These are phyloP conservation scores for Argynnis bischoffii DNA, from an alignment of 2,888 invertebrate genomes.

Conservation along the genomic window DNA sequence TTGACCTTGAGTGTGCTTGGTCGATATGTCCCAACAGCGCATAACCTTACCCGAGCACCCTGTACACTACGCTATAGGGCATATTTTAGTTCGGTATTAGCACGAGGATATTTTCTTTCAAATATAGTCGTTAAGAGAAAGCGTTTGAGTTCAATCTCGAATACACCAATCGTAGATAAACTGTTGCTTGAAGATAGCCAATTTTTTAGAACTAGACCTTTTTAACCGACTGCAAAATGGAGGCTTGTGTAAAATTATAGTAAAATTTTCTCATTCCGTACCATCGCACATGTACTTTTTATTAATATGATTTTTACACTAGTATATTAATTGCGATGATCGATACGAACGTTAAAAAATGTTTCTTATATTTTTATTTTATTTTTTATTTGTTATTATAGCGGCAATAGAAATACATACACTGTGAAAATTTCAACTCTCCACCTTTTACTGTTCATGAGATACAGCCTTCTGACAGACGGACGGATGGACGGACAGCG, in stretches of 20 bases:
- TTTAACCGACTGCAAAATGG: background rate
- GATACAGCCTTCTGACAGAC: too few species aligned
- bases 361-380: background rate
- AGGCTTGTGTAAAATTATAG: background rate
- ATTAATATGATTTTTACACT: too few species aligned
- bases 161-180: background rate
- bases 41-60: background rate
- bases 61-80: background rate
- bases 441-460: too few species aligned
- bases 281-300: too few species aligned
- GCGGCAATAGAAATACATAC: too few species aligned
- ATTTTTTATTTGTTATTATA: background rate
- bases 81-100: conserved; percentile 9
- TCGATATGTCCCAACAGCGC: conserved; percentile 4
- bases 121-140: background rate
- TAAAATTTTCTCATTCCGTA: too few species aligned
- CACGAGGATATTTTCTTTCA: background rate
- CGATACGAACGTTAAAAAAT: too few species aligned
- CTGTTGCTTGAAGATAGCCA: conserved; percentile 4
- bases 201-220: conserved; percentile 5
- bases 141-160: background rate
- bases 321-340: too few species aligned
- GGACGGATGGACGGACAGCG: too few species aligned
- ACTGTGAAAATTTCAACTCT: too few species aligned
- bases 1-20: conserved; percentile 20